These are phyloP conservation scores for Machaerirhynchus nigripectus DNA, from an alignment of 2,113 vertebrate species.

Conservation along the genomic window DNA sequence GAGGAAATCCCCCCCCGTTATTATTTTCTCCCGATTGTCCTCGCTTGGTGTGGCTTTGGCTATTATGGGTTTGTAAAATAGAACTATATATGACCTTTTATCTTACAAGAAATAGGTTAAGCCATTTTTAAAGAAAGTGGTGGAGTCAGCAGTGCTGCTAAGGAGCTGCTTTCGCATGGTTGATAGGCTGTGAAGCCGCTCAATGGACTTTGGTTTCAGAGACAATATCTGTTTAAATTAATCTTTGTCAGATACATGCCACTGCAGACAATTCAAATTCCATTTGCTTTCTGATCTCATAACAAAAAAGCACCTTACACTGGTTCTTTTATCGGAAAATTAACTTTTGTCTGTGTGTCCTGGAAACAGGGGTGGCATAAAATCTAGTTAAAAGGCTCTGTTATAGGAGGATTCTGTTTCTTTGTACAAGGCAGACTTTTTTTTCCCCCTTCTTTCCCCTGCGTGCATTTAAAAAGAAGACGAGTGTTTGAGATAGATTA, in stretches of 20 bases:
- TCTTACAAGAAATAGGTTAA: constrained; percentile 67
- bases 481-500: constrained; percentile 69
- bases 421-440: constrained; percentile 49
- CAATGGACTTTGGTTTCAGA: constrained; percentile 70
- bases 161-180: constrained; percentile 61
- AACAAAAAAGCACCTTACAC: constrained; percentile 64
- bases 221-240: constrained; percentile 72
- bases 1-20: constrained; percentile 9
- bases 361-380: constrained; percentile 56
- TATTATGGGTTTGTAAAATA: constrained; percentile 64
- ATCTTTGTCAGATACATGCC: constrained; percentile 69
- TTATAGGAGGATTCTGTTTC: constrained; percentile 61
- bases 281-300: constrained; percentile 67
- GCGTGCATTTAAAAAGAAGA: constrained; percentile 58
- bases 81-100: constrained; percentile 66
- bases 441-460: background rate
- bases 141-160: constrained; percentile 65
- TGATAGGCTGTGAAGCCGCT: constrained; percentile 67
- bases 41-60: constrained; percentile 52
- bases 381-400: constrained; percentile 66
- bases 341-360: constrained; percentile 66
- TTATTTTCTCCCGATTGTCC: constrained; percentile 49
- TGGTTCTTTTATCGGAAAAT: constrained; percentile 68
- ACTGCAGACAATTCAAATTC: constrained; percentile 68
- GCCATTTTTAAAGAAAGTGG: constrained; percentile 65